Evolutionary conservation across 2,888 invertebrate species (phyloP).

Genomic region (Dynastes tityus): DNA sequence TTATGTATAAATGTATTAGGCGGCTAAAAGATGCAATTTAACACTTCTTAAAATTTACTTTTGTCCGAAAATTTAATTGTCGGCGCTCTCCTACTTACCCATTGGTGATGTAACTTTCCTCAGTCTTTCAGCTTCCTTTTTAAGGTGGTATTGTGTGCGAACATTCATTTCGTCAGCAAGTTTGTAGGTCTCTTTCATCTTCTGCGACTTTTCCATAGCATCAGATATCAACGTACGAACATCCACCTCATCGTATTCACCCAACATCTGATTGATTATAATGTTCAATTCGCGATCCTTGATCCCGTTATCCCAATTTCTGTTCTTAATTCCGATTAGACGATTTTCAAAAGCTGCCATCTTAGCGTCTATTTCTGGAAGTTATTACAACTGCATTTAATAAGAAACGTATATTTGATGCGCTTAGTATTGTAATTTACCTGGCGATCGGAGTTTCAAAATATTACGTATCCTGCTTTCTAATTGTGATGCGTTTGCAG

Average conservation of each 20-base stretch:
- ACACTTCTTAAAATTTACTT: too few relatives aligned
- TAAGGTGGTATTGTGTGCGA: slow-evolving; percentile 63
- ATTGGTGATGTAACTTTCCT: slow-evolving; percentile 62
- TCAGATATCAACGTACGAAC: slow-evolving; percentile 57
- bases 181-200: slow-evolving; percentile 64
- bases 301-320: slow-evolving; percentile 60
- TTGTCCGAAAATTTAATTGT: too few relatives aligned
- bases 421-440: slow-evolving; percentile 1
- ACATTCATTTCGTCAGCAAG: slow-evolving; percentile 63
- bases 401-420: neutral
- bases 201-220: slow-evolving; percentile 62
- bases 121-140: slow-evolving; percentile 62
- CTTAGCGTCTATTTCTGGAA: slow-evolving; percentile 58
- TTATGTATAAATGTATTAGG: too few relatives aligned
- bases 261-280: slow-evolving; percentile 53
- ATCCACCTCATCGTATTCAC: slow-evolving; percentile 50
- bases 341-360: slow-evolving; percentile 62
- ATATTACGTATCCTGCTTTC: slow-evolving; percentile 71
- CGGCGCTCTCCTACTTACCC: slow-evolving; percentile 58
- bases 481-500: slow-evolving; percentile 73
- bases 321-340: slow-evolving; percentile 65
- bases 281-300: slow-evolving; percentile 57
- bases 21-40: too few relatives aligned
- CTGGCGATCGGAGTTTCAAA: slow-evolving; percentile 17
- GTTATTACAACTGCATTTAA: slow-evolving; percentile 24